phyloP scores from a whole-genome alignment of 2,797 vertebrate genomes.

The Oryzias sinensis region DNA sequence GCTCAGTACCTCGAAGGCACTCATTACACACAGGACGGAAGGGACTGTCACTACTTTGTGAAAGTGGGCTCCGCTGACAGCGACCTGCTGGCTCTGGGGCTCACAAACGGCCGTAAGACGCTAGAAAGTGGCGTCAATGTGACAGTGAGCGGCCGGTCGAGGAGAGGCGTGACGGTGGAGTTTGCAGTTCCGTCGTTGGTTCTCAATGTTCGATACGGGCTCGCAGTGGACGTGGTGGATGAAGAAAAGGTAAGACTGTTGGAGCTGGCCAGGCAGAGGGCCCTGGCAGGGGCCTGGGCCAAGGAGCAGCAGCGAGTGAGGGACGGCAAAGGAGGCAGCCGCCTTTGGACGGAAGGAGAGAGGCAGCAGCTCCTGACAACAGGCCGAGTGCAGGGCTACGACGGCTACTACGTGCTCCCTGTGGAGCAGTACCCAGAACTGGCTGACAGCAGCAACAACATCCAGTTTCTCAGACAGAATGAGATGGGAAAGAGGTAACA shows the following conservation, averaged over 20 bases:
- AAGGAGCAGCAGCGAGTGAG: constrained; percentile 92
- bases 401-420: constrained; percentile 96
- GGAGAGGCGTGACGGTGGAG: constrained; percentile 94
- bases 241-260: constrained; percentile 93
- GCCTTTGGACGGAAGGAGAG: constrained; percentile 97
- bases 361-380: constrained; percentile 93
- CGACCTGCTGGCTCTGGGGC: constrained; percentile 91
- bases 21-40: constrained; percentile 94
- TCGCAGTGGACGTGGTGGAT: constrained; percentile 87
- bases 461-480: constrained; percentile 99
- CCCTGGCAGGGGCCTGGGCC: constrained; percentile 90
- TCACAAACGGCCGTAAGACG: constrained; percentile 90
- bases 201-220: constrained; percentile 91
- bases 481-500: constrained; percentile 99
- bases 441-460: constrained; percentile 99
- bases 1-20: constrained; percentile 95
- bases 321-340: constrained; percentile 93
- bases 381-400: constrained; percentile 95
- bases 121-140: constrained; percentile 93
- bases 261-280: constrained; percentile 93
- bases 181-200: constrained; percentile 87
- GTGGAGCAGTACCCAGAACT: constrained; percentile 99
- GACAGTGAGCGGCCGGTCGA: constrained; percentile 91
- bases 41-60: constrained; percentile 95
- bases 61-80: constrained; percentile 92